These are phyloP conservation scores for Chelonoidis abingdonii DNA, from an alignment of 2,113 vertebrate genomes.

Conservation along the genomic window DNA sequence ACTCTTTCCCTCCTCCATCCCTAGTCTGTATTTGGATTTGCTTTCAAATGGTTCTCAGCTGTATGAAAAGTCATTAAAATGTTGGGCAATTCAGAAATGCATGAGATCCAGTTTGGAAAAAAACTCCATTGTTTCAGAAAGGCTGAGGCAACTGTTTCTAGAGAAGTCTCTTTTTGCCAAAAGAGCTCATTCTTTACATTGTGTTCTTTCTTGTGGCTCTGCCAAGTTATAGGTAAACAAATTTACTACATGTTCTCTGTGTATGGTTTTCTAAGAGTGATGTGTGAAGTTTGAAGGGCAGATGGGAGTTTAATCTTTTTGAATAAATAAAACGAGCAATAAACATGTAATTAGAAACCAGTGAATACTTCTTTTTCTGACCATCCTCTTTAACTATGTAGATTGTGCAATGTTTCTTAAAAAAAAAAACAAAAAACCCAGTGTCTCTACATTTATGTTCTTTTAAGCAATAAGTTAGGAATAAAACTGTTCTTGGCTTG, in stretches of 20 bases:
- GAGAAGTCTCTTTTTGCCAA: constrained; percentile 49
- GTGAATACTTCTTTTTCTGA: constrained; percentile 8
- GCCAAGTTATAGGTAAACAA: constrained; percentile 69
- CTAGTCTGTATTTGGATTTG: neutral
- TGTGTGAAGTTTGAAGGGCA: constrained; percentile 49
- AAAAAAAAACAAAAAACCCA: neutral
- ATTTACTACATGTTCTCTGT: constrained; percentile 55
- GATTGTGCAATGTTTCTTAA: constrained; percentile 41
- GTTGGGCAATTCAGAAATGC: constrained; percentile 52
- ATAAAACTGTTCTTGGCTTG: neutral
- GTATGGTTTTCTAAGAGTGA: constrained; percentile 60
- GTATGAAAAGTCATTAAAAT: constrained; percentile 21
- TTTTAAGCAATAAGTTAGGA: constrained; percentile 20
- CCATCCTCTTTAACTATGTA: neutral
- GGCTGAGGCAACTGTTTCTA: constrained; percentile 65
- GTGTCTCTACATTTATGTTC: constrained; percentile 3
- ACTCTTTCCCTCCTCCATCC: neutral
- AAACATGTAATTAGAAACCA: constrained; percentile 28
- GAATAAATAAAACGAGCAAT: constrained; percentile 32
- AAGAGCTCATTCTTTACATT: constrained; percentile 71
- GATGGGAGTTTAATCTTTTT: constrained; percentile 53
- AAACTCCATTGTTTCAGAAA: constrained; percentile 53
- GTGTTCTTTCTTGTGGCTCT: constrained; percentile 64
- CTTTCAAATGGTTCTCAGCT: constrained; percentile 35
- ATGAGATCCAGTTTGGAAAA: constrained; percentile 32